phyloP scores from a whole-genome alignment of 2,888 invertebrate genomes.

The Ormyrus rosae region DNA sequence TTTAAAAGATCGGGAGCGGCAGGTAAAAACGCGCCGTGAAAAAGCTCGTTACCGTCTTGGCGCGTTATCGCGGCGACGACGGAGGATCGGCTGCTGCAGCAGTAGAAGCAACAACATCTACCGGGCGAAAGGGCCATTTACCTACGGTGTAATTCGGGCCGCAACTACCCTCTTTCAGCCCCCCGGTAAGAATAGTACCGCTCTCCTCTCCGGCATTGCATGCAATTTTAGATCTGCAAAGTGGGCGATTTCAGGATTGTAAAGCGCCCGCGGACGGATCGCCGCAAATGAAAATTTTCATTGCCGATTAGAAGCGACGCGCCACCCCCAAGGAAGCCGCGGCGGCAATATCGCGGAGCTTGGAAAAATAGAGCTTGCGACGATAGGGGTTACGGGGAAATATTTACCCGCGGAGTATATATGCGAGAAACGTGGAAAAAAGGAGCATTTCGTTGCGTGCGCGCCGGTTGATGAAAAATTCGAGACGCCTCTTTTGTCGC shows the following conservation, averaged over 20 bases:
- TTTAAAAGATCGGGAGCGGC: too few species aligned
- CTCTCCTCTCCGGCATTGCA: conserved; percentile 16
- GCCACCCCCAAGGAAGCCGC: background rate
- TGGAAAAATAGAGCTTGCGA: conserved; percentile 21
- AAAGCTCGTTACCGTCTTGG: background rate
- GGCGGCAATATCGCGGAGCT: background rate
- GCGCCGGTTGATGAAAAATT: too few species aligned
- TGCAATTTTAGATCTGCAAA: conserved; percentile 47
- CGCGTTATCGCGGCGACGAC: conserved; percentile 8
- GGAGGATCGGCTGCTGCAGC: background rate
- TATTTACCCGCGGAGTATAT: conserved; percentile 6
- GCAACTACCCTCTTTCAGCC: background rate
- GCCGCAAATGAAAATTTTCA: conserved; percentile 47
- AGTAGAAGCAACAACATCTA: conserved; percentile 9
- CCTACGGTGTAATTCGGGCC: conserved; percentile 43
- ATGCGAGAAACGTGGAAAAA: conserved; percentile 1
- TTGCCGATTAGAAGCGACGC: conserved; percentile 16
- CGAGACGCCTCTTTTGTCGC: too few species aligned
- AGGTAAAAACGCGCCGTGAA: background rate
- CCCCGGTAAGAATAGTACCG: background rate
- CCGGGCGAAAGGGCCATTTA: conserved; percentile 31
- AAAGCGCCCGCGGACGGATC: conserved; percentile 18
- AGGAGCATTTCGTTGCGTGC: background rate
- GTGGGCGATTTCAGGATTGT: conserved; percentile 37
- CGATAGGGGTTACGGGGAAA: conserved; percentile 10